Percentiles rank a stretch among this genome's conserved stretches.
phyloP scores from a whole-genome alignment of 2,797 vertebrate genomes.

The Thaleichthys pacificus region DNA sequence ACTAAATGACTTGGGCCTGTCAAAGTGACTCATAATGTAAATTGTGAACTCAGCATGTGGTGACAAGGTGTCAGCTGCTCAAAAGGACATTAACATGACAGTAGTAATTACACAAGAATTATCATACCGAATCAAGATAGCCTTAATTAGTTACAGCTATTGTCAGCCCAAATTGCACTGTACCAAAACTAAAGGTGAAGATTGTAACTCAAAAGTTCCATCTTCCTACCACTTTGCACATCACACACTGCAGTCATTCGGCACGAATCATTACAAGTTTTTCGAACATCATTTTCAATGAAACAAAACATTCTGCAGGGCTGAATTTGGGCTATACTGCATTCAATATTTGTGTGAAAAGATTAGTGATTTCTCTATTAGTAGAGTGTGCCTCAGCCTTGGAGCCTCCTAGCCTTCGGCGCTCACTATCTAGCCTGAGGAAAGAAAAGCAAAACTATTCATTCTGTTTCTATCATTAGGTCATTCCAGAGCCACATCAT shows the following conservation, averaged over 20 bases:
- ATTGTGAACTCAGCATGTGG: slow-evolving; percentile 62
- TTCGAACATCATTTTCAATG: slow-evolving; percentile 18
- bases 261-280: background rate
- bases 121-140: slow-evolving; percentile 32
- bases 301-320: slow-evolving; percentile 33
- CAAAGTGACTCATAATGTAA: slow-evolving; percentile 62
- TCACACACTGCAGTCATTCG: background rate
- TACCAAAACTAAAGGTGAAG: background rate
- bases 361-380: slow-evolving; percentile 53
- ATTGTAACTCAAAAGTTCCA: slow-evolving; percentile 1
- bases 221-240: background rate
- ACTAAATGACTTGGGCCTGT: slow-evolving; percentile 61
- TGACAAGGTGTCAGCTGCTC: slow-evolving; percentile 64
- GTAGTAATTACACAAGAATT: slow-evolving; percentile 48
- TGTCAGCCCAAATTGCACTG: slow-evolving; percentile 17
- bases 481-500: slow-evolving; percentile 59
- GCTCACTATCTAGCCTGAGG: slow-evolving; percentile 65
- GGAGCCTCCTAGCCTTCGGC: slow-evolving; percentile 64
- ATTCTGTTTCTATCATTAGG: slow-evolving; percentile 58
- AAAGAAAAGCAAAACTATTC: slow-evolving; percentile 56
- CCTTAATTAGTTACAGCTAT: slow-evolving; percentile 4
- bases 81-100: slow-evolving; percentile 53
- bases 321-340: background rate
- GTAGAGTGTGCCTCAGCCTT: slow-evolving; percentile 47
- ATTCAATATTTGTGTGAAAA: slow-evolving; percentile 20